Conservation (phyloP, 2,797 vertebrate species). For the Enteromius radiatus region DNA sequence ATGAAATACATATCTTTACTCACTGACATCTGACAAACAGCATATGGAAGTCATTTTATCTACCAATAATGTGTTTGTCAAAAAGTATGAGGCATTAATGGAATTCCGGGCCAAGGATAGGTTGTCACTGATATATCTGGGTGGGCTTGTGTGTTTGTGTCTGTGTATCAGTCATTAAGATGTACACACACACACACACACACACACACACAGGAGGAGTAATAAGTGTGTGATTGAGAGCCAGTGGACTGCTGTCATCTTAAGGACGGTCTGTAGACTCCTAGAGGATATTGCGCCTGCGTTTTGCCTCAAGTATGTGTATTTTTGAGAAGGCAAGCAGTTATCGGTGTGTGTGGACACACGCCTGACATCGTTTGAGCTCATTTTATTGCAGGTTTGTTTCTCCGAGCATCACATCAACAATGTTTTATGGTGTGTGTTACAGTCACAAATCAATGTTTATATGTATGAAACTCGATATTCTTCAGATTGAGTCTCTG, state of each 20-base stretch:
- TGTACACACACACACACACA: constrained; percentile 8
- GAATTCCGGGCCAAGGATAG: constrained; percentile 75
- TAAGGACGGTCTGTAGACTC: constrained; percentile 73
- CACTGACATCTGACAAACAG: constrained; percentile 89
- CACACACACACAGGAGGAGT: constrained; percentile 23
- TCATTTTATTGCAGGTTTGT: background rate
- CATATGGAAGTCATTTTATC: constrained; percentile 89
- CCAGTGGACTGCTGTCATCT: constrained; percentile 60
- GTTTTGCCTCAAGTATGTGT: constrained; percentile 69
- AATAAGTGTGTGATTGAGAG: constrained; percentile 59
- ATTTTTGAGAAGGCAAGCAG: constrained; percentile 69
- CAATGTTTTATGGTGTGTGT: constrained; percentile 7
- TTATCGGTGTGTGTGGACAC: constrained; percentile 42
- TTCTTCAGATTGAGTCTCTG: background rate
- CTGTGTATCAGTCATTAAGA: constrained; percentile 52
- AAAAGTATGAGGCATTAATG: constrained; percentile 83
- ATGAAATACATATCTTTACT: constrained; percentile 86
- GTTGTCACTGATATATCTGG: constrained; percentile 77
- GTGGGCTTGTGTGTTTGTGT: constrained; percentile 40
- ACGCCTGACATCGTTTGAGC: constrained; percentile 2
- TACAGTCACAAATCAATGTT: constrained; percentile 42
- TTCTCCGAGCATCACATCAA: background rate
- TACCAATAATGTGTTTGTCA: constrained; percentile 88
- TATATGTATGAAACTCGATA: background rate
- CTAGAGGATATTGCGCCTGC: constrained; percentile 75